Evolutionary conservation across 1,140 invertebrate species (phyloP).

Genomic region (Oryctes rhinoceros): DNA sequence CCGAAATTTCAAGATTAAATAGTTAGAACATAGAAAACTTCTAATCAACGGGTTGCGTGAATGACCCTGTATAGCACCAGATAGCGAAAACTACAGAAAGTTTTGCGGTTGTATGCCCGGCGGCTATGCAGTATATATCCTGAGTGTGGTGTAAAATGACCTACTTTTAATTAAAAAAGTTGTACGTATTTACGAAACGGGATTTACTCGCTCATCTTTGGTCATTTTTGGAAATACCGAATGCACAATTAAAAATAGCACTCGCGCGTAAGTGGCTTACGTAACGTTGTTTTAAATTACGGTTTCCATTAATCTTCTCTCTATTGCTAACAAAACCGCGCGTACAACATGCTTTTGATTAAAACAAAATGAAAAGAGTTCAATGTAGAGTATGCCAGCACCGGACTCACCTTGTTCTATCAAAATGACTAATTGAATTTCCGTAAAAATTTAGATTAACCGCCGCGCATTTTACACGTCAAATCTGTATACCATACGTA

Average conservation of each 20-base stretch:
- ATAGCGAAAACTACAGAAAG: neutral
- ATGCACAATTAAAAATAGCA: neutral
- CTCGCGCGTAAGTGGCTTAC: neutral
- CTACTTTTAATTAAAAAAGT: conserved; percentile 3
- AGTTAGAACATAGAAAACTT: no score
- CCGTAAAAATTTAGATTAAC: neutral
- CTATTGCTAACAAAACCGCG: neutral
- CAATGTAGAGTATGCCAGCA: neutral
- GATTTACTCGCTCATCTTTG: neutral
- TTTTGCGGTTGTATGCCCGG: neutral
- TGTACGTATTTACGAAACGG: neutral
- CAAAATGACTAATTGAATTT: neutral
- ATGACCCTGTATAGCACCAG: neutral
- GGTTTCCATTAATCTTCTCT: neutral
- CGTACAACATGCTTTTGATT: neutral
- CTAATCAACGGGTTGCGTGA: no score
- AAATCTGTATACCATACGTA: neutral
- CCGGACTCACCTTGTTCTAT: neutral
- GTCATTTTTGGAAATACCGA: neutral
- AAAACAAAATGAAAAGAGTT: neutral
- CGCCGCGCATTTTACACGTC: neutral
- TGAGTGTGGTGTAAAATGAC: neutral
- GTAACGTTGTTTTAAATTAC: neutral
- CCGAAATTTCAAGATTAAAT: no score
- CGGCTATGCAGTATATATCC: neutral